Base-by-base conservation (phyloP, 2,888 invertebrate genomes). In the Drosophila anomelani region DNA sequence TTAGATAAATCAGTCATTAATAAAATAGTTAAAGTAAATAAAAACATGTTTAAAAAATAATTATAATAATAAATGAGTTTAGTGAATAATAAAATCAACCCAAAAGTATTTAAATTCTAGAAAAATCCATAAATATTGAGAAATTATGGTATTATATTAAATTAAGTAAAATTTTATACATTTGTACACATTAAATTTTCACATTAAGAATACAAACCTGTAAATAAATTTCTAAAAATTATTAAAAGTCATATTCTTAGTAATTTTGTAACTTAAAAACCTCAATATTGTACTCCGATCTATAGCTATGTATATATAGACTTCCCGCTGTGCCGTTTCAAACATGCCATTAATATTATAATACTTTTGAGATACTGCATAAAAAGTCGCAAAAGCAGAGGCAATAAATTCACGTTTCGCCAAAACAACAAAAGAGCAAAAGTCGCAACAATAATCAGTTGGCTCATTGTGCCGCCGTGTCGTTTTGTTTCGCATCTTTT, bases 331-430 rank as follows among this genome's bases (percentile, higher is more conserved):
- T 17, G 32, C 12, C 23, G 49, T 46, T 49, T 26, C 26, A 39
- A 38, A 46, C 34, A 36, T 71, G 23, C 43, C n/a, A 8, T n/a
- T 20, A 51, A 62, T 29, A 63, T 56, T 29, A 46, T 57, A 60
- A 41, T 41, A 58, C 34, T 57, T 43, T 29, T 51, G 41, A 54
- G 49, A 36, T 41, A 36, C n/a, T 17, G 34, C 34, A n/a, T 49
- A 55, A 58, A 53, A 54, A 75, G 61, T 56, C 59, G 57, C 44
- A 55, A 62, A 54, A 77, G 74, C 59, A 69, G 59, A 67, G 61
- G 83, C 83, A 80, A 83, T 88, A 82, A 88, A 85, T 82, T 85
- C 57, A 60, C 56, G 44, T 62, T 71, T 66, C 54, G 51, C 68
- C 23, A 13, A 47, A n/a, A 54, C 51, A 87, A 87, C 85, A 88